These are phyloP conservation scores for Anolis apletophallus DNA, from an alignment of 2,797 vertebrate genomes.

Conservation along the genomic window DNA sequence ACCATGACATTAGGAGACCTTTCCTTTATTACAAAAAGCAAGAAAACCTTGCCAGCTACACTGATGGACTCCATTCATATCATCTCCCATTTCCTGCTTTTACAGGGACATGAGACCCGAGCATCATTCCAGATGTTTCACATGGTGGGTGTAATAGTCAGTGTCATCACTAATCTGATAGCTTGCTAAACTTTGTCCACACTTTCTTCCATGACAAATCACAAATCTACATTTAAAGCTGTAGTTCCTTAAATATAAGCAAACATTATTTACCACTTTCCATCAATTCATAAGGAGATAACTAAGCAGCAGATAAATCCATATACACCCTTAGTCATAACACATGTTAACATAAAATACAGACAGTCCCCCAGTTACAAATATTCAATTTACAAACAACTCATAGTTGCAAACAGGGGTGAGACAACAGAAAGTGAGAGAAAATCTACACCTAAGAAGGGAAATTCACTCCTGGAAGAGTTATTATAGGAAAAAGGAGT, in stretches of 20 bases:
- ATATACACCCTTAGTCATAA: neutral
- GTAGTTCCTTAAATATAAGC: neutral
- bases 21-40: neutral
- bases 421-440: no score
- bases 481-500: no score
- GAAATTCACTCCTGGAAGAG: no score
- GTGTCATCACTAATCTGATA: neutral
- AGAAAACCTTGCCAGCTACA: neutral
- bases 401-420: no score
- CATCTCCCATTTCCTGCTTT: constrained; percentile 7
- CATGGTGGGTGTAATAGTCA: neutral
- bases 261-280: neutral
- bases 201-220: neutral
- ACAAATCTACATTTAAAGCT: neutral
- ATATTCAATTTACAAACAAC: no score
- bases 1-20: neutral
- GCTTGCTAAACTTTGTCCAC: neutral
- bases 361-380: no score
- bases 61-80: neutral
- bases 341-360: neutral
- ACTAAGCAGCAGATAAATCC: no score
- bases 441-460: no score
- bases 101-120: no score
- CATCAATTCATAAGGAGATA: neutral
- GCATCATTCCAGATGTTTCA: neutral